Evolutionary conservation across 2,888 invertebrate genomes (phyloP).

Genomic region (Sphaerophoria taeniata): DNA sequence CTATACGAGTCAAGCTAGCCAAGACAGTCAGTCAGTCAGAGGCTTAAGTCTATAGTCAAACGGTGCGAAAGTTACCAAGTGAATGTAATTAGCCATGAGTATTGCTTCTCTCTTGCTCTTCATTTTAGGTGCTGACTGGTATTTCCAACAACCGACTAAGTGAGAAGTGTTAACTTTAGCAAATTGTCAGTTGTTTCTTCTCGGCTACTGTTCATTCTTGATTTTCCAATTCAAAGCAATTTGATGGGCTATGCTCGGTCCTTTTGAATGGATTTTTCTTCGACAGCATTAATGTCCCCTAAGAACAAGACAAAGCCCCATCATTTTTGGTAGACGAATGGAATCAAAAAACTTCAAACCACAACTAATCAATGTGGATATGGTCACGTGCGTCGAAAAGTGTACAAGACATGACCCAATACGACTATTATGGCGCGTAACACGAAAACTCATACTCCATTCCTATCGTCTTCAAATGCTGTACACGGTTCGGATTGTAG

Average conservation of each 20-base stretch:
- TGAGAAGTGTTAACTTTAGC: conserved; percentile 62
- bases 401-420: conserved; percentile 55
- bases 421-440: conserved; percentile 30
- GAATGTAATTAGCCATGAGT: conserved; percentile 60
- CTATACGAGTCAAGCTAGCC: background rate
- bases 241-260: conserved; percentile 22
- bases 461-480: conserved; percentile 29
- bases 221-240: no score
- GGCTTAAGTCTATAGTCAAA: background rate
- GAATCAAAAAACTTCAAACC: conserved; percentile 34
- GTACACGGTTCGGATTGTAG: conserved; percentile 12
- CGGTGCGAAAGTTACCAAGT: conserved; percentile 54
- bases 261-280: background rate
- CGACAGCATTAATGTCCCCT: background rate
- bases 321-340: background rate
- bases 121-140: background rate
- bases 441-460: conserved; percentile 13
- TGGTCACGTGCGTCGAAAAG: conserved; percentile 64
- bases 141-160: conserved; percentile 1
- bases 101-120: conserved; percentile 2
- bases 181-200: conserved; percentile 56
- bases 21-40: conserved; percentile 10
- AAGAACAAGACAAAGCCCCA: background rate
- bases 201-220: conserved; percentile 15
- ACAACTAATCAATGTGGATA: conserved; percentile 66